Evolutionary conservation across 1,140 invertebrate species (phyloP).

Genomic region (Leptonema lineaticorne): DNA sequence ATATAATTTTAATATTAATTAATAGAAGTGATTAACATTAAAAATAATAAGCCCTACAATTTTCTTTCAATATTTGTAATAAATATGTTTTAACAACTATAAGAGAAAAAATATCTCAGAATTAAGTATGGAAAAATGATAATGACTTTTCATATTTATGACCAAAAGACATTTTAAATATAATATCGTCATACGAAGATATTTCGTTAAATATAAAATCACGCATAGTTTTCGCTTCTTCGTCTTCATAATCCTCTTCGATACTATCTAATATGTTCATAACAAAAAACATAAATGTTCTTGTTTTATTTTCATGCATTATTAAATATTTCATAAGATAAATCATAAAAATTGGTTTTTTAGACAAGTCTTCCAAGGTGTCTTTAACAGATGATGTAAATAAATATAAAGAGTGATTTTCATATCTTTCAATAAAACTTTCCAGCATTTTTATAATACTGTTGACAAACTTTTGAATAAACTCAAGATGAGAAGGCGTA

Average conservation of each 20-base stretch:
- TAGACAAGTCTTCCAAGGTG: not conserved
- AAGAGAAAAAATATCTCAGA: too few relatives aligned
- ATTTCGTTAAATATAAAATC: not conserved
- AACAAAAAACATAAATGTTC: not conserved
- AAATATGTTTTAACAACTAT: too few relatives aligned
- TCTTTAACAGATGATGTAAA: too few relatives aligned
- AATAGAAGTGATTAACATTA: too few relatives aligned
- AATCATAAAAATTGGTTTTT: not conserved
- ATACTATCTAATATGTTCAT: not conserved
- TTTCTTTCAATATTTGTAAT: too few relatives aligned
- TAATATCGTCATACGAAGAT: not conserved
- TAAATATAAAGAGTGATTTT: not conserved
- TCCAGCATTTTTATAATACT: not conserved
- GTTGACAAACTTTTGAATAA: not conserved
- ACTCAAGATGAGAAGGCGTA: not conserved
- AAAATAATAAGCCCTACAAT: too few relatives aligned
- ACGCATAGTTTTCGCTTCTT: not conserved
- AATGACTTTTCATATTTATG: not conserved
- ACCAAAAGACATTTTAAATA: not conserved
- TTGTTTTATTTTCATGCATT: not conserved
- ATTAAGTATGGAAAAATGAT: not conserved
- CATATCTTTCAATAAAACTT: not conserved
- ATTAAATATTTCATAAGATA: slow-evolving; percentile 1
- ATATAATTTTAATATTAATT: too few relatives aligned
- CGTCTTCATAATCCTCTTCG: too few relatives aligned